phyloP scores from a whole-genome alignment of 2,888 invertebrate species.

The Acanthacorydalis orientalis region DNA sequence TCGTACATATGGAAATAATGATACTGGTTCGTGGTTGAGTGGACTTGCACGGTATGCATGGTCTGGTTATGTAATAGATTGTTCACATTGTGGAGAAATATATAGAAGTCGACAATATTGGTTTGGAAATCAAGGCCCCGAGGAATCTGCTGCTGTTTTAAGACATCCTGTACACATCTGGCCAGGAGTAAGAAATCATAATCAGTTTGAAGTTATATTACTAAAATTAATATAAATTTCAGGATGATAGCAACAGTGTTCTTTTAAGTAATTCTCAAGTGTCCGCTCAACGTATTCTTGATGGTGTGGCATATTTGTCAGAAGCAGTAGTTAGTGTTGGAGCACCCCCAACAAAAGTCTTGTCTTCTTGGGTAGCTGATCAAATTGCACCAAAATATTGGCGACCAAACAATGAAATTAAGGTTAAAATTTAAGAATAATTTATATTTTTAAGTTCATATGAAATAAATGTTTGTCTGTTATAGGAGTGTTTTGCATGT shows the following conservation, averaged over 20 bases:
- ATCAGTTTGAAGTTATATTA: neutral
- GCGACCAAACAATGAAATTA: slow-evolving; percentile 60
- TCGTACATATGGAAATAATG: slow-evolving; percentile 25
- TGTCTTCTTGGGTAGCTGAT: slow-evolving; percentile 60
- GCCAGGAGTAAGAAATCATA: slow-evolving; percentile 33
- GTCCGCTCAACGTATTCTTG: slow-evolving; percentile 33
- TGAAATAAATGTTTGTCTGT: slow-evolving; percentile 5
- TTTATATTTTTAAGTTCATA: neutral
- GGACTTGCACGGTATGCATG: slow-evolving; percentile 58
- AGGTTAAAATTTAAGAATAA: slow-evolving; percentile 25
- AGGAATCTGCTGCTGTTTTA: slow-evolving; percentile 41
- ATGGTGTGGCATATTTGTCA: slow-evolving; percentile 37
- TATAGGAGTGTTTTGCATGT: slow-evolving; percentile 48
- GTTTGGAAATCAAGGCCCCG: slow-evolving; percentile 64
- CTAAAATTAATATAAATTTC: slow-evolving; percentile 12
- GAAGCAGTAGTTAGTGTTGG: slow-evolving; percentile 44
- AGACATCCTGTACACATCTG: slow-evolving; percentile 53
- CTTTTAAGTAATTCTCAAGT: slow-evolving; percentile 15
- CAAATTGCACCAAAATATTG: slow-evolving; percentile 65
- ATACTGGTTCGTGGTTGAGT: slow-evolving; percentile 35
- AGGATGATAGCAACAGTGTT: slow-evolving; percentile 21
- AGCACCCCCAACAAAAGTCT: slow-evolving; percentile 49
- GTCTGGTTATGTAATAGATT: slow-evolving; percentile 64
- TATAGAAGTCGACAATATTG: slow-evolving; percentile 59
- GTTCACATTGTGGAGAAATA: slow-evolving; percentile 55